phyloP scores from a whole-genome alignment of 2,113 vertebrate genomes.

The Ctenodactylus gundi region DNA sequence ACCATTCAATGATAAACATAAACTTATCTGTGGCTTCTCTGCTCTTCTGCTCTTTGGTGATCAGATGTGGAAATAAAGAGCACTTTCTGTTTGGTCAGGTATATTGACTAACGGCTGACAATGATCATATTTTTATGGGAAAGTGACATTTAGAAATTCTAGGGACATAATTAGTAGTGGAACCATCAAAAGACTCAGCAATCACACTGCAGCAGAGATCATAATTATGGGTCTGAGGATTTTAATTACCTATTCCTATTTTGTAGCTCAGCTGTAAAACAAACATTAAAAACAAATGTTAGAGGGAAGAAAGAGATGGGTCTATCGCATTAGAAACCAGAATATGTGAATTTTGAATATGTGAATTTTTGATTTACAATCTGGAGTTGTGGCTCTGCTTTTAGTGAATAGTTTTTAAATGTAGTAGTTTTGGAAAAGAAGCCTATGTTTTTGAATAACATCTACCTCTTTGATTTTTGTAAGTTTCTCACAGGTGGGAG shows the following conservation, averaged over 20 bases:
- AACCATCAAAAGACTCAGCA: slow-evolving; percentile 75
- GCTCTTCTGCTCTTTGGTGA: slow-evolving; percentile 18
- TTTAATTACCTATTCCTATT: slow-evolving; percentile 82
- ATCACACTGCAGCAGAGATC: slow-evolving; percentile 58
- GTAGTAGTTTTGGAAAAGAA: background rate
- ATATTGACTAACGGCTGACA: slow-evolving; percentile 39
- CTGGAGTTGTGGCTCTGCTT: background rate
- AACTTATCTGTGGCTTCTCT: background rate
- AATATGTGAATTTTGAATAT: slow-evolving; percentile 61
- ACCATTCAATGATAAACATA: background rate
- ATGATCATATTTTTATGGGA: slow-evolving; percentile 52
- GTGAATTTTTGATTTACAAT: slow-evolving; percentile 54
- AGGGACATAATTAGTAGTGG: slow-evolving; percentile 71
- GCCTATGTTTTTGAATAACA: background rate
- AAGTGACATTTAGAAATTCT: slow-evolving; percentile 64
- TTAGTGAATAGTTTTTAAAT: slow-evolving; percentile 43
- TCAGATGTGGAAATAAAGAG: background rate
- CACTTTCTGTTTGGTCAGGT: background rate
- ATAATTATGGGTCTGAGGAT: slow-evolving; percentile 79
- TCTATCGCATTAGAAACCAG: slow-evolving; percentile 46
- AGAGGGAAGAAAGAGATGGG: slow-evolving; percentile 60
- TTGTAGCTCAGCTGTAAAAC: slow-evolving; percentile 77
- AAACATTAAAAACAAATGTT: slow-evolving; percentile 78
- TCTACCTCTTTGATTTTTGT: background rate
- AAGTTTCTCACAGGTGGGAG: background rate